A percentile compares a stretch with the other conserved stretches of the same genome.
Evolutionary conservation across 2,888 invertebrate genomes (phyloP).

Genomic region (Catocala fraxini): DNA sequence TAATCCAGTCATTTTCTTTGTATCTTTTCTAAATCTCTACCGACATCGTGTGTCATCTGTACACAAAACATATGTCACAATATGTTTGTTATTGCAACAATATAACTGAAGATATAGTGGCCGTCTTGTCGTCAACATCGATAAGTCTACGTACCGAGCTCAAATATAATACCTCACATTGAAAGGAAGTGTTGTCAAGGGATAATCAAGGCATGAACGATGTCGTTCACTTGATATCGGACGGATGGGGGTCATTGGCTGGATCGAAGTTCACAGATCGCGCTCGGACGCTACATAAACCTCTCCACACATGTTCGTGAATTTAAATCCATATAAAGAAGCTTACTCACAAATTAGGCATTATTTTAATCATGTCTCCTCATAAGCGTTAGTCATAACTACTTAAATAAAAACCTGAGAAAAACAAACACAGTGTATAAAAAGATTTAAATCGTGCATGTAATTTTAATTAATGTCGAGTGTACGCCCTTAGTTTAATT

Average conservation of each 20-base stretch:
- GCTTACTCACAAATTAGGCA: conserved; percentile 25
- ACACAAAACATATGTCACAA: not conserved
- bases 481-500: conserved; percentile 39
- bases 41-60: too few species aligned
- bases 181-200: conserved; percentile 78
- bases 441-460: conserved; percentile 25
- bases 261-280: conserved; percentile 70
- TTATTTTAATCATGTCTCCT: conserved; percentile 32
- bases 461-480: conserved; percentile 47
- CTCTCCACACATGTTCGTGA: conserved; percentile 50
- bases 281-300: conserved; percentile 55
- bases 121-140: conserved; percentile 13
- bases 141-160: conserved; percentile 36
- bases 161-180: conserved; percentile 53
- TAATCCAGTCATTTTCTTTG: not conserved
- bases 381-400: conserved; percentile 31
- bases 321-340: conserved; percentile 41
- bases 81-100: conserved; percentile 10
- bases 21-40: too few species aligned
- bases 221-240: conserved; percentile 77
- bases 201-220: conserved; percentile 82
- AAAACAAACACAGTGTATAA: conserved; percentile 14
- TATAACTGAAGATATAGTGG: conserved; percentile 5
- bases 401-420: conserved; percentile 9
- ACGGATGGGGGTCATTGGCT: conserved; percentile 74